These are phyloP conservation scores for Elymnias hypermnestra DNA, from an alignment of 1,140 invertebrate genomes.

Conservation along the genomic window DNA sequence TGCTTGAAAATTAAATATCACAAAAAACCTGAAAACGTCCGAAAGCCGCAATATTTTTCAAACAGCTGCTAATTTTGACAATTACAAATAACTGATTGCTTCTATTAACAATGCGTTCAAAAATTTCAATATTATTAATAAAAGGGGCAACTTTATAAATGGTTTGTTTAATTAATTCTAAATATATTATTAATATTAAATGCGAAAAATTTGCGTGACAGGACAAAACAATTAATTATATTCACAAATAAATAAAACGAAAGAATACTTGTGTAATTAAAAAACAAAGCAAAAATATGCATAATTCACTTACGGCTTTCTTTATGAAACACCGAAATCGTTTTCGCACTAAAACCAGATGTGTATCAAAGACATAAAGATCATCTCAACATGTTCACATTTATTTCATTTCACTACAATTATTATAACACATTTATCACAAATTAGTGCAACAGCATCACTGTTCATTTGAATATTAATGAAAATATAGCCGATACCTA, in stretches of 20 bases:
- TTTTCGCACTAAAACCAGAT: slow-evolving; percentile 19
- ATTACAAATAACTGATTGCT: too few species aligned
- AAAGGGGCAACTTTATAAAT: too few species aligned
- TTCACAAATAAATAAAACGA: too few species aligned
- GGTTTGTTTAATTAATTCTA: too few species aligned
- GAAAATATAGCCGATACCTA: slow-evolving; percentile 44
- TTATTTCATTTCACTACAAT: slow-evolving; percentile 21
- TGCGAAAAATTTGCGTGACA: too few species aligned
- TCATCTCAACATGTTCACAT: slow-evolving; percentile 41
- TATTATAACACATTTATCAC: slow-evolving; percentile 16
- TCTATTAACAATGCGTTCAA: slow-evolving; percentile 8
- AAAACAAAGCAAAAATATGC: slow-evolving; percentile 8
- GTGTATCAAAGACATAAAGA: slow-evolving; percentile 13
- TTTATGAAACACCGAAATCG: slow-evolving; percentile 18
- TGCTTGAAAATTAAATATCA: too few species aligned
- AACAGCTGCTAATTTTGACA: not conserved
- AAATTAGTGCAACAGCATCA: slow-evolving; percentile 33
- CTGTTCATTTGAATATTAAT: slow-evolving; percentile 33
- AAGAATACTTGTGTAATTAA: too few species aligned
- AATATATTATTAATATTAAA: too few species aligned
- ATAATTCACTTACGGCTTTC: slow-evolving; percentile 29
- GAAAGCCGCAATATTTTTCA: too few species aligned
- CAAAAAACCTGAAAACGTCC: too few species aligned
- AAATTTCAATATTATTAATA: too few species aligned
- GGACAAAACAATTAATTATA: too few species aligned